Evolutionary conservation across 2,797 vertebrate species (phyloP), one percentile per base, ranked within the genome.

Genomic region (Periparus ater): DNA sequence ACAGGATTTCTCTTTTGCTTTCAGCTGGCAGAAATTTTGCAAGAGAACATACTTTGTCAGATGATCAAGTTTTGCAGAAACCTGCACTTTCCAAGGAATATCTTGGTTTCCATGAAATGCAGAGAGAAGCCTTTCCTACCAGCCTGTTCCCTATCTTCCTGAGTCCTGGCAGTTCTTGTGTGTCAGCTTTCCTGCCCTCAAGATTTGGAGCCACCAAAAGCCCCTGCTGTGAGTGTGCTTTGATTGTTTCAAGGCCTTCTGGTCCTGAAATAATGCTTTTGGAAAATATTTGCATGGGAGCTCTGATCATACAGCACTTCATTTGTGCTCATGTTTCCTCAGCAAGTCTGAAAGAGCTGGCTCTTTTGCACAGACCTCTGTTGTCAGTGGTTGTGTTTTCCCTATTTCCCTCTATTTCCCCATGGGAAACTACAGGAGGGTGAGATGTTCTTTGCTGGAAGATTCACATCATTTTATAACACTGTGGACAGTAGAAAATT

Each of bases 1-100:
- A 0, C 16, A 60, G 14, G 27, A 50, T 53, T 73, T 2, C 5
- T 25, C 36, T 81, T 40, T n/a, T 91, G 7, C 32, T 85, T 86
- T 53, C 21, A 50, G 11, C 13, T 57, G 17, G 32, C 38, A 82
- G 18, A 73, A 57, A 3, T 53, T 77, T 91, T 88, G 89, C 42
- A 73, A n/a, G 34, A 36, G 2, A 70, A 6, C 2, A 17, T 27
- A 10, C 76, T 78, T 30, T 79, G 36, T 83, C 36, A 47, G 57
- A 58, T 55, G 44, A 79, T 12, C 25, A 74, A 88, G 9, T 48
- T 44, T 29, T 77, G 26, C 27, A 92, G 50, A 61, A 63, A 71
- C 42, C 30, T 0, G 0, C 5, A 29, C 9, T 16, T 68, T 83
- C 9, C 16, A 45, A 53, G 15, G 20, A 79, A 6, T 65, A 62